Conservation (phyloP, 2,797 vertebrate genomes). For the Crenuchus spilurus region DNA sequence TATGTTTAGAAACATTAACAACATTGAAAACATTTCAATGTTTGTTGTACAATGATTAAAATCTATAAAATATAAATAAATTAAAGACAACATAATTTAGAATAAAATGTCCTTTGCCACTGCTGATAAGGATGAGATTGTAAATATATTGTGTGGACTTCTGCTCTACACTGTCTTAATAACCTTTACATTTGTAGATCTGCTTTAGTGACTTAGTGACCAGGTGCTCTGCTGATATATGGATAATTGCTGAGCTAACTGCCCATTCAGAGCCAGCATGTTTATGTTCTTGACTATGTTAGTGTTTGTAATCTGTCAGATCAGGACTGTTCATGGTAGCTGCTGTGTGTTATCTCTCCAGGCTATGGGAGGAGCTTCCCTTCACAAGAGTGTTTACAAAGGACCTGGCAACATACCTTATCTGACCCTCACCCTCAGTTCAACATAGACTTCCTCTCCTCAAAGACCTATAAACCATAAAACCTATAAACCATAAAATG, state of each 20-base stretch:
- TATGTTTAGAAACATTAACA: too few species aligned
- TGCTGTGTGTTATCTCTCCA: slow-evolving; percentile 50
- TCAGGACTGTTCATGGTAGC: slow-evolving; percentile 47
- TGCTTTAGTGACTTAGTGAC: slow-evolving; percentile 17
- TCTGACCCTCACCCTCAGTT: slow-evolving; percentile 29
- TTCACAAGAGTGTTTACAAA: slow-evolving; percentile 56
- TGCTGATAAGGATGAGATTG: too few species aligned
- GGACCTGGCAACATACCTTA: slow-evolving; percentile 45
- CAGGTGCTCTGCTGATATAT: slow-evolving; percentile 38
- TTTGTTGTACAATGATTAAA: too few species aligned
- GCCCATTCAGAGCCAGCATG: slow-evolving; percentile 37
- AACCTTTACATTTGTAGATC: background rate
- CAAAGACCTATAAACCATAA: slow-evolving; percentile 6
- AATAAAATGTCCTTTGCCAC: too few species aligned
- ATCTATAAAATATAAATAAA: too few species aligned
- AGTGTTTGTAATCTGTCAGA: slow-evolving; percentile 51
- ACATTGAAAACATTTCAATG: too few species aligned
- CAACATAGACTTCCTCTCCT: slow-evolving; percentile 20
- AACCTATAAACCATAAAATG: background rate
- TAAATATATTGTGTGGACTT: slow-evolving; percentile 34
- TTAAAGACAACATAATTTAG: too few species aligned
- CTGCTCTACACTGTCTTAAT: slow-evolving; percentile 20
- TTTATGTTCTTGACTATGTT: slow-evolving; percentile 38
- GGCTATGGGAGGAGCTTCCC: slow-evolving; percentile 24
- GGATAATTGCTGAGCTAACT: slow-evolving; percentile 30